phyloP scores from a whole-genome alignment of 35 echinoderm and acorn worm species.

The Apostichopus parvimensis region DNA sequence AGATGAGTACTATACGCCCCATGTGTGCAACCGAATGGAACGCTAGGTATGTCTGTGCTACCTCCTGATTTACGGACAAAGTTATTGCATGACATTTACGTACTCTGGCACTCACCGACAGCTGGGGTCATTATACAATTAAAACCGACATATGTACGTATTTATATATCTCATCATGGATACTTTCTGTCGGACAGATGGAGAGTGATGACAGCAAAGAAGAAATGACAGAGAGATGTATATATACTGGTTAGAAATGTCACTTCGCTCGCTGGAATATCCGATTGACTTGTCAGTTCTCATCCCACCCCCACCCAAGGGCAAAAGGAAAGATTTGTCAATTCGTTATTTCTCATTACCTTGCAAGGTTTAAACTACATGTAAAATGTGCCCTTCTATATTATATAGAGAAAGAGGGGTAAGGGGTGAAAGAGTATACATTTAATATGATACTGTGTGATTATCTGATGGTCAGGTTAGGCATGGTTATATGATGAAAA shows the following conservation, averaged over 20 bases:
- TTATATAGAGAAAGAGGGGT: too few relatives aligned
- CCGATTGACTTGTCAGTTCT: neutral
- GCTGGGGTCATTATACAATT: neutral
- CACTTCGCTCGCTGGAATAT: neutral
- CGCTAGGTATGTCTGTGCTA: neutral
- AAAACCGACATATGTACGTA: neutral
- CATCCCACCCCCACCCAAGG: neutral
- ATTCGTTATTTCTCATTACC: too few relatives aligned
- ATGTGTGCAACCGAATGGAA: neutral
- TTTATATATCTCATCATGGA: too few relatives aligned
- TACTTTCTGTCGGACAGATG: neutral
- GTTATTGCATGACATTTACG: neutral
- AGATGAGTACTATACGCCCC: neutral
- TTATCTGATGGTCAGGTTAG: too few relatives aligned
- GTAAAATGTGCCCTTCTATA: too few relatives aligned
- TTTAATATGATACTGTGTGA: too few relatives aligned
- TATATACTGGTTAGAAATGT: too few relatives aligned
- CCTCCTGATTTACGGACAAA: neutral
- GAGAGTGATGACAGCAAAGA: neutral
- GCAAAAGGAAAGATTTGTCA: too few relatives aligned
- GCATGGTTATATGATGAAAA: too few relatives aligned
- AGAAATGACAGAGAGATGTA: neutral
- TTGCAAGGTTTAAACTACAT: too few relatives aligned
- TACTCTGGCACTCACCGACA: neutral
- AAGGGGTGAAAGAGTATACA: too few relatives aligned